Conservation (phyloP, 2,888 invertebrate species). For the Agrypnus murinus region DNA sequence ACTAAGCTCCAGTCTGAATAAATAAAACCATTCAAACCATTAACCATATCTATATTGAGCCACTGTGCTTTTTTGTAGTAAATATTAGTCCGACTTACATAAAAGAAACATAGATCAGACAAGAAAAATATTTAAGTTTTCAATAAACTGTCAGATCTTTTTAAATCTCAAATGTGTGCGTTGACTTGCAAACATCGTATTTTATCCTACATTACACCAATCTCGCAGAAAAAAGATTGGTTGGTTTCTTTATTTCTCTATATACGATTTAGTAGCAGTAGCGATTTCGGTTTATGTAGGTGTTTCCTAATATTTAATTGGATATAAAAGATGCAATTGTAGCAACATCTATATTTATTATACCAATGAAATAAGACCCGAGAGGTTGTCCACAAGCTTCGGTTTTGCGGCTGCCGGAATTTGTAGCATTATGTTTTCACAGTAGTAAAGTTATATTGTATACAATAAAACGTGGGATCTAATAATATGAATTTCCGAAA, state of each 20-base stretch:
- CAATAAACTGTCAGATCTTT: too few relatives aligned
- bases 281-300: too few relatives aligned
- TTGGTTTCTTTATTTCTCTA: too few relatives aligned
- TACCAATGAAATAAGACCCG: constrained; percentile 26
- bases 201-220: too few relatives aligned
- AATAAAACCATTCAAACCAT: constrained; percentile 40
- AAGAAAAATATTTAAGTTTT: too few relatives aligned
- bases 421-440: constrained; percentile 45
- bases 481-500: constrained; percentile 50
- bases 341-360: constrained; percentile 24
- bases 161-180: too few relatives aligned
- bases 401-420: constrained; percentile 37
- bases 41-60: constrained; percentile 20
- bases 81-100: constrained; percentile 5
- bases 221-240: too few relatives aligned
- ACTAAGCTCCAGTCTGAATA: constrained; percentile 45
- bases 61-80: constrained; percentile 6
- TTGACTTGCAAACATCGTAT: too few relatives aligned
- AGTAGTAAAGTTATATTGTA: constrained; percentile 48
- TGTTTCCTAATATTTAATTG: too few relatives aligned
- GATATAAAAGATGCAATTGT: too few relatives aligned
- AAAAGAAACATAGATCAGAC: constrained; percentile 3
- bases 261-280: too few relatives aligned
- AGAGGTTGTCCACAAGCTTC: constrained; percentile 32
- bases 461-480: constrained; percentile 45